Evolutionary conservation across 2,888 invertebrate genomes (phyloP), one percentile per base, ranked within the genome.

Genomic region (Plebejus argus): DNA sequence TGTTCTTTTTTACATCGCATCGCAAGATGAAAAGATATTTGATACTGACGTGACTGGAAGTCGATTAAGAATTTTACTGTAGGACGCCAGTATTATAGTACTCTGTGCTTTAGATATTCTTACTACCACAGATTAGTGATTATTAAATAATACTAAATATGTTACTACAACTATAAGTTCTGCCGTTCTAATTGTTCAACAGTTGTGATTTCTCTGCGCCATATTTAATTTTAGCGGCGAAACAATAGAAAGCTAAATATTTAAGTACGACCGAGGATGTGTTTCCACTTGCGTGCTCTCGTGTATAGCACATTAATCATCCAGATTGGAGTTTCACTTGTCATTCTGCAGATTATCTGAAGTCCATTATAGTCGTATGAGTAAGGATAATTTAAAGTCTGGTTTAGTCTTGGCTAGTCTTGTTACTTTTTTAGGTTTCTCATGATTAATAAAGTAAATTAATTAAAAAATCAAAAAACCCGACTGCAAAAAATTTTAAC

Each of bases 181-280:
- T 39, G 10, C 10, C 39, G 39, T 8, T 8, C 2, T 66, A 66
- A 66, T 66, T 18, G 66, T 66, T 66, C 66, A 66, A 66, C 66
- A 66, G 66, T 6, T 66, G 66, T 66, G 66, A 66, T 66, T 66
- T 66, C 66, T 66, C 66, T 15, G 33, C 66, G 66, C 66, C 66
- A 66, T 66, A 28, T 66, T 33, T 66, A 66, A 39, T 71, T 71
- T 71, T 71, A 71, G 23, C 45, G 53, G 53, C 49, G 28, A 53
- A 74, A 23, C 71, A 71, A 39, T 39, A 71, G 71, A 74, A 49
- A 74, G 74, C 49, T 49, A 74, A 74, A 74, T 74, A 74, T 53
- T 74, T 74, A 74, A 74, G 49, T 53, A 72, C 23, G 20, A 74
- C 5, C 53, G 74, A 28, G 74, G 74, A 53, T 49, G 72, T 72